phyloP scores from a whole-genome alignment of 2,797 vertebrate species.

The Typhlichthys eigenmanni region DNA sequence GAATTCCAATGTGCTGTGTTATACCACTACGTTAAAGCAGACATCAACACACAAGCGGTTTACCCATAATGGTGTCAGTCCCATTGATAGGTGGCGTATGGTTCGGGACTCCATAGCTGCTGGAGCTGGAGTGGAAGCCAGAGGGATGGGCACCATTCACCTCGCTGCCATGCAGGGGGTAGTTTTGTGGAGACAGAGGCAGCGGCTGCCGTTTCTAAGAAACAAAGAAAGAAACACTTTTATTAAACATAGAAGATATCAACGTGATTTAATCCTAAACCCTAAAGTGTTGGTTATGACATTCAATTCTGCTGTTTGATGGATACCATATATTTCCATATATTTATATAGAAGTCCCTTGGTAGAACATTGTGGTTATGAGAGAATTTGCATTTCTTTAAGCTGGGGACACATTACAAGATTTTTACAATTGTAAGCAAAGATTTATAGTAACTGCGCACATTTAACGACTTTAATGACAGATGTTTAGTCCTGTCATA shows the following conservation, averaged over 20 bases:
- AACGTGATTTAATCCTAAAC: constrained; percentile 23
- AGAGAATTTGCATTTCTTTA: too few species aligned
- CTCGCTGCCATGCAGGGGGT: constrained; percentile 90
- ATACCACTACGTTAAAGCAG: constrained; percentile 3
- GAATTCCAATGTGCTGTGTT: neutral
- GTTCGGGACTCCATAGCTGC: constrained; percentile 82
- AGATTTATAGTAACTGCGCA: too few species aligned
- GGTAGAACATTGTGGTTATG: too few species aligned
- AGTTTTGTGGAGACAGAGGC: constrained; percentile 83
- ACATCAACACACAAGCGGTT: constrained; percentile 5
- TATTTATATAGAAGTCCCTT: too few species aligned
- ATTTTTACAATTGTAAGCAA: too few species aligned
- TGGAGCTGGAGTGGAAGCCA: constrained; percentile 83
- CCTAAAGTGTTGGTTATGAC: too few species aligned
- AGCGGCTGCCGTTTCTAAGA: constrained; percentile 77
- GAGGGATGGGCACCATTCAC: constrained; percentile 85
- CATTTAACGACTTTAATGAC: too few species aligned
- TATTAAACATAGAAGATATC: constrained; percentile 20
- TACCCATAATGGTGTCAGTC: constrained; percentile 88
- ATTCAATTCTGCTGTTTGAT: too few species aligned
- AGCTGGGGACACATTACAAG: too few species aligned
- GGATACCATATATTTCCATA: too few species aligned
- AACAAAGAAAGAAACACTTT: constrained; percentile 10
- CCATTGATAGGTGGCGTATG: constrained; percentile 90
- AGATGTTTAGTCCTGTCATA: too few species aligned